A percentile compares a stretch with the other conserved stretches of the same genome.
Evolutionary conservation across 1,140 invertebrate genomes (phyloP).

Genomic region (Drosophila subpulchrella): DNA sequence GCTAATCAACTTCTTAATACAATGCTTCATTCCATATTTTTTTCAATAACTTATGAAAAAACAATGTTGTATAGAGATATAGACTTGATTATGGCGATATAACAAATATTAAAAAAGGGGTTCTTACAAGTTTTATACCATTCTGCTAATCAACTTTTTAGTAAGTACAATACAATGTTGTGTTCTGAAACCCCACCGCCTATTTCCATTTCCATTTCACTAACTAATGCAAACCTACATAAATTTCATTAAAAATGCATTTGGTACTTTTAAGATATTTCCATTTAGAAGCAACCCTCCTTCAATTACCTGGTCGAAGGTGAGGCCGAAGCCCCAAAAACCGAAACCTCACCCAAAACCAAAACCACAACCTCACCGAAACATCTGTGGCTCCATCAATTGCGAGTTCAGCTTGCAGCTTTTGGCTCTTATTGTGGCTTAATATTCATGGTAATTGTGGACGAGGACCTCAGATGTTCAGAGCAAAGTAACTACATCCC

Average conservation of each 20-base stretch:
- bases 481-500: constrained; percentile 49
- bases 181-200: background rate
- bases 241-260: constrained; percentile 82
- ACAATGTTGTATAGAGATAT: too few species aligned
- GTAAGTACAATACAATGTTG: background rate
- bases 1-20: too few species aligned
- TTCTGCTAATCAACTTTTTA: constrained; percentile 1
- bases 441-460: constrained; percentile 75
- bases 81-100: too few species aligned
- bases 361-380: constrained; percentile 44
- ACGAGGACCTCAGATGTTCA: constrained; percentile 59
- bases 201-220: constrained; percentile 31
- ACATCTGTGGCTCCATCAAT: constrained; percentile 67
- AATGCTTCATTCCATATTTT: too few species aligned
- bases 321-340: constrained; percentile 23
- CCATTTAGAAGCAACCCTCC: constrained; percentile 35
- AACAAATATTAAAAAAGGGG: too few species aligned
- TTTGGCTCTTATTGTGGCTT: constrained; percentile 61
- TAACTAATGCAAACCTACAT: constrained; percentile 64
- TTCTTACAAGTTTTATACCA: background rate
- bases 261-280: constrained; percentile 36
- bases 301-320: constrained; percentile 40
- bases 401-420: constrained; percentile 56
- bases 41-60: too few species aligned
- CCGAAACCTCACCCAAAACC: constrained; percentile 19